Conservation (phyloP, 1,140 invertebrate species). For the Ptiloglossa arizonensis region DNA sequence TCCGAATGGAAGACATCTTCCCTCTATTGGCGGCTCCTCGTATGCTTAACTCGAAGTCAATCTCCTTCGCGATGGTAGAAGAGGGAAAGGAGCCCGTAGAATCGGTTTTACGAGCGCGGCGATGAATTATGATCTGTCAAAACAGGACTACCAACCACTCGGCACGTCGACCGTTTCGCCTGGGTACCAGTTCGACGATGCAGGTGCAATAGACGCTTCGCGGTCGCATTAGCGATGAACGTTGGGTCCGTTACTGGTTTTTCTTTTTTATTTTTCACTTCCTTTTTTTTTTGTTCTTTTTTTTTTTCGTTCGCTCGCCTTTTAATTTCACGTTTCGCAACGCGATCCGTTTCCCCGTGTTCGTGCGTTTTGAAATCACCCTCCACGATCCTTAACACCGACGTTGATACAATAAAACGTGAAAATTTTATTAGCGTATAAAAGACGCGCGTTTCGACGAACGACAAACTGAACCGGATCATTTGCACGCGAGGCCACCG, state of each 20-base stretch:
- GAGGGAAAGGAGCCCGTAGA: conserved; percentile 58
- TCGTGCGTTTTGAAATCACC: neutral
- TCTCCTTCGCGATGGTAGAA: conserved; percentile 36
- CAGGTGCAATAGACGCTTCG: conserved; percentile 52
- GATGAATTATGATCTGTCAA: conserved; percentile 78
- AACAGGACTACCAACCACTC: conserved; percentile 73
- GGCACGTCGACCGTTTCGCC: conserved; percentile 64
- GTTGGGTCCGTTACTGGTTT: conserved; percentile 15
- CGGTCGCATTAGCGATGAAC: neutral
- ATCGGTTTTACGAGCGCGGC: conserved; percentile 73
- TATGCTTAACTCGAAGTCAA: conserved; percentile 23
- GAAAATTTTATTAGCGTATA: neutral
- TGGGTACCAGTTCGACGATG: conserved; percentile 20
- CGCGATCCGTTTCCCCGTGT: neutral
- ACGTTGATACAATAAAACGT: neutral
- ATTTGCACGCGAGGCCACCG: neutral
- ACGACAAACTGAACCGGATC: neutral
- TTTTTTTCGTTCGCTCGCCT: too few relatives aligned
- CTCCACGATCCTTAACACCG: neutral
- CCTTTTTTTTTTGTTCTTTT: too few relatives aligned
- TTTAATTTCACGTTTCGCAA: conserved; percentile 32
- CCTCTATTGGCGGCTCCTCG: neutral
- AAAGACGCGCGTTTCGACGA: too few relatives aligned
- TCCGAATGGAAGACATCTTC: neutral
- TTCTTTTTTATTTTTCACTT: too few relatives aligned